Percentiles rank a stretch among this genome's conserved stretches.
Evolutionary conservation across 2,797 vertebrate species (phyloP).

Genomic region (Sphenodon punctatus): DNA sequence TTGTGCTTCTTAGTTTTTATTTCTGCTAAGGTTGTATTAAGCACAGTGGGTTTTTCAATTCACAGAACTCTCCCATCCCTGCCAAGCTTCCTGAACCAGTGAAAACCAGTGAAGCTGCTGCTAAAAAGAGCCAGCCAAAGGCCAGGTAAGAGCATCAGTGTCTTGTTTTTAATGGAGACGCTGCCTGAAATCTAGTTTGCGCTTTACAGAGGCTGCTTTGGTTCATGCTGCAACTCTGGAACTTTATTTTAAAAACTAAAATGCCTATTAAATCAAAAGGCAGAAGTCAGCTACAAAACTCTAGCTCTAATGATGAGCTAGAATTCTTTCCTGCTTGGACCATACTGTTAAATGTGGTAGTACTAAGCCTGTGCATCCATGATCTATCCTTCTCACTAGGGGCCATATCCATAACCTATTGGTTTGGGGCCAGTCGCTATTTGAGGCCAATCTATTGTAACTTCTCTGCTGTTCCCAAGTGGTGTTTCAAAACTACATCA

Average conservation of each 20-base stretch:
- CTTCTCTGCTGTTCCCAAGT: no score
- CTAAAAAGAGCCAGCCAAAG: slow-evolving; percentile 97
- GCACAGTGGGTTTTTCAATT: not conserved
- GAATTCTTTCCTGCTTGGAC: not conserved
- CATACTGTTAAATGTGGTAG: not conserved
- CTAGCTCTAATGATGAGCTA: no score
- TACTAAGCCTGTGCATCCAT: not conserved
- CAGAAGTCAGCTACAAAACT: not conserved
- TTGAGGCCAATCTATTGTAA: not conserved
- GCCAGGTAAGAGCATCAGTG: slow-evolving; percentile 83
- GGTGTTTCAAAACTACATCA: no score
- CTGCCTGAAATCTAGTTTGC: no score
- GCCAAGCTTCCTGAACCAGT: slow-evolving; percentile 94
- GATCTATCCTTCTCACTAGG: not conserved
- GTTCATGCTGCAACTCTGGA: not conserved
- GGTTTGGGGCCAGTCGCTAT: accelerated
- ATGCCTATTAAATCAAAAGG: not conserved
- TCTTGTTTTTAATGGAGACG: not conserved
- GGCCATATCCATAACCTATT: not conserved
- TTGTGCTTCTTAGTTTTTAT: not conserved
- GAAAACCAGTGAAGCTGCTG: slow-evolving; percentile 95
- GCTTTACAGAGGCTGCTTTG: not conserved
- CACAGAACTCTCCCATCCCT: slow-evolving; percentile 89
- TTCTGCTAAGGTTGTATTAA: not conserved
- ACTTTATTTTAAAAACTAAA: not conserved